Evolutionary conservation across 2,888 invertebrate genomes (phyloP), one percentile per base, ranked within the genome.

Genomic region (Exephanes ischioxanthus): DNA sequence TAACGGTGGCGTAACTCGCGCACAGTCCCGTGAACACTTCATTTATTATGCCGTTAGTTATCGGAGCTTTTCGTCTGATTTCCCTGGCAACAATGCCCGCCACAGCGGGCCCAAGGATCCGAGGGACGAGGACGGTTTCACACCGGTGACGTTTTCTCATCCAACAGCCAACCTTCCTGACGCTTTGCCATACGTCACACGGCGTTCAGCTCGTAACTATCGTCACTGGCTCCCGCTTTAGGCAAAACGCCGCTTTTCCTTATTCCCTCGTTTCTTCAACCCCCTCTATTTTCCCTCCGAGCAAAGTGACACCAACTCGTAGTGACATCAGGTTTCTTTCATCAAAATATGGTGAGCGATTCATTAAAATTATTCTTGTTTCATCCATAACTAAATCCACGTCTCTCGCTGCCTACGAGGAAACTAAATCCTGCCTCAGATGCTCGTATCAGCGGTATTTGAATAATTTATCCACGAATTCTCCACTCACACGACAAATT

Each of bases 31-130:
- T 92, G 92, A 93, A 93, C 93, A 93, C 92, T 94, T 94, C 94
- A 94, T 94, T 94, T 94, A 94, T 94, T 94, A 94, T 94, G 92
- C 93, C 93, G 93, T 94, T 94, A 93, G 94, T 94, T 94, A 94
- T 94, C 94, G 93, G 92, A 92, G 85, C 93, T 93, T 94, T 94
- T 94, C 94, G 94, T 94, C 92, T 94, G 94, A 94, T 94, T 94
- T 94, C 94, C 94, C 93, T 94, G 94, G 92, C 94, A 94, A 94
- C 94, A 94, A 94, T 93, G 93, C 93, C 92, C 72, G 89, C 90
- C 91, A 91, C 89, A 90, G 89, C 88, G 90, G 90, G 73, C 48
- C 80, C 55, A 51, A 55, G 67, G 41, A 30, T 63, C 72, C 90
- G 88, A 84, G 76, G 66, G 83, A 88, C 88, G 86, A 86, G 88